These are phyloP conservation scores for Columba livia DNA, from an alignment of 2,113 vertebrate genomes.

Conservation along the genomic window DNA sequence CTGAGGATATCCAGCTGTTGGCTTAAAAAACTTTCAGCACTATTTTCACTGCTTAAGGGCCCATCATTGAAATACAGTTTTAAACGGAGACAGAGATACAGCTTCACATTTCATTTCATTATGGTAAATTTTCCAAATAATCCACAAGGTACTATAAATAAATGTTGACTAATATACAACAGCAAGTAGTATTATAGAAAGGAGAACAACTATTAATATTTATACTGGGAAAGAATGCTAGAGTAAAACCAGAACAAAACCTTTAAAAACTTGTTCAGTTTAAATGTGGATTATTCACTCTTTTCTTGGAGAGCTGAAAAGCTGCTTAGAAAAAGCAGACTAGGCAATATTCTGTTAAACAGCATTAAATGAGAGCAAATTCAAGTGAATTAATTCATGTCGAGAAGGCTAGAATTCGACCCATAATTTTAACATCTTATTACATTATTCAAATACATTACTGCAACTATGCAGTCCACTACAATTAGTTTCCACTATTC, in stretches of 20 bases:
- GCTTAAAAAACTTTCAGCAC: not conserved
- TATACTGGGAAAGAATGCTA: not conserved
- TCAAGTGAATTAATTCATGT: not conserved
- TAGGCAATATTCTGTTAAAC: not conserved
- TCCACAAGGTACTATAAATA: not conserved
- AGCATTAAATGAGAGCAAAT: not conserved
- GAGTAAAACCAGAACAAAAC: not conserved
- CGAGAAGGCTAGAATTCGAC: not conserved
- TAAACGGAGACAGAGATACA: not conserved
- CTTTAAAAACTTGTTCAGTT: not conserved
- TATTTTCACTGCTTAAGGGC: not conserved
- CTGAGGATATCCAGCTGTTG: not conserved
- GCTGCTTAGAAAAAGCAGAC: not conserved
- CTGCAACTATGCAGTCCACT: not conserved
- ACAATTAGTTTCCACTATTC: not conserved
- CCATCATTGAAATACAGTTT: not conserved
- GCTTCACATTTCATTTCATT: not conserved
- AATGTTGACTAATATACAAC: not conserved
- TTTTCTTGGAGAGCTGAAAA: not conserved
- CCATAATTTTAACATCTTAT: not conserved
- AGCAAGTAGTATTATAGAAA: not conserved
- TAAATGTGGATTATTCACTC: not conserved
- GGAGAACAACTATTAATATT: not conserved
- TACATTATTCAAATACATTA: not conserved
- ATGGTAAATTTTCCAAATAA: not conserved